phyloP scores from a whole-genome alignment of 2,797 vertebrate genomes.

The Taenioides sp. region DNA sequence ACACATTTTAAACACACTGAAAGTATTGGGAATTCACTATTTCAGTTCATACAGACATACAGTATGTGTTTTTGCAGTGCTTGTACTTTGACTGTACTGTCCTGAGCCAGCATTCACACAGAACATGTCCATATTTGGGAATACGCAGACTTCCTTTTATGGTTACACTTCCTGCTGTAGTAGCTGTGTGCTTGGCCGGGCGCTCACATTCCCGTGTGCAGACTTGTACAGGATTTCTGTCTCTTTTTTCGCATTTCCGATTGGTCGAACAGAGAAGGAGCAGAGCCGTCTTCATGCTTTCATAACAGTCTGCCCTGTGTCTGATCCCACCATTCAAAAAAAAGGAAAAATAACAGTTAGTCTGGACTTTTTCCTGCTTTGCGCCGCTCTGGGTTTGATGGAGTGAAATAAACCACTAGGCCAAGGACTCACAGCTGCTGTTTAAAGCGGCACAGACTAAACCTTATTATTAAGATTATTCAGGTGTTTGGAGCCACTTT shows the following conservation, averaged over 20 bases:
- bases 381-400: constrained; percentile 85
- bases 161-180: constrained; percentile 91
- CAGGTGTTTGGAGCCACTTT: neutral
- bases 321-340: constrained; percentile 86
- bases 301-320: constrained; percentile 89
- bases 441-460: constrained; percentile 77
- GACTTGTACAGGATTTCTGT: constrained; percentile 53
- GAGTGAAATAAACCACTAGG: constrained; percentile 77
- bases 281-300: constrained; percentile 80
- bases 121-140: constrained; percentile 74
- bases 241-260: constrained; percentile 95
- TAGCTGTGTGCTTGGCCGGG: constrained; percentile 88
- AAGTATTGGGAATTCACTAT: no score
- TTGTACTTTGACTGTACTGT: constrained; percentile 63
- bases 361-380: constrained; percentile 93
- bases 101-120: constrained; percentile 51
- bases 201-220: constrained; percentile 83
- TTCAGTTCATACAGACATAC: no score
- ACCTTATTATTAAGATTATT: constrained; percentile 47
- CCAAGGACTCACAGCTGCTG: constrained; percentile 83
- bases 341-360: constrained; percentile 91
- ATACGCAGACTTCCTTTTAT: constrained; percentile 86
- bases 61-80: neutral
- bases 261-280: constrained; percentile 87
- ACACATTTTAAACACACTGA: no score